Base-by-base conservation (phyloP, 2,888 invertebrate genomes). In the Aphidoletes aphidimyza region DNA sequence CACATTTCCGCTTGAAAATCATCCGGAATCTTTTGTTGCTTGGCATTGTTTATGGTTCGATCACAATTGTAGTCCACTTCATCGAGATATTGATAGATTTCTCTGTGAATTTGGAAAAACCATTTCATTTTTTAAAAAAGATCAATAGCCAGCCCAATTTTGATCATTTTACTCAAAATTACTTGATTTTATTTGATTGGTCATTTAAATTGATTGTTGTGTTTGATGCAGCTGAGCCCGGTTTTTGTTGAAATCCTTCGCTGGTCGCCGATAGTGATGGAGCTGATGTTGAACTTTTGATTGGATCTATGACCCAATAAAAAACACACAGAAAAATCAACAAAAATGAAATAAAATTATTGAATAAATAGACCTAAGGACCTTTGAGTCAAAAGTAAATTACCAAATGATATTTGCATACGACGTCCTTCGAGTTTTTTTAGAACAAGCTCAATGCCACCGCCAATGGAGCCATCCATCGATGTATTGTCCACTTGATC, bases 1-100 rank as follows among this genome's bases (percentile, higher is more conserved):
- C 22, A n/a, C 3, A 54, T 81, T 86, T 90, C 90, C 0, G 89
- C 88, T 1, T 89, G 88, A 86, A 88, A 89, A 34, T 88, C 88
- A 42, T 90, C 90, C 0, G 90, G 83, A 14, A 85, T 89, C 47
- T 89, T 88, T 3, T 89, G 89, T 22, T 89, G 88, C 0, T 89
- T 87, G 0, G 89, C 89, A 59, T 90, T 89, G 85, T 89, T 87
- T 36, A 90, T 85, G 0, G 90, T 89, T 85, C 89, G 89, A 84
- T 90, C 90, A 81, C 90, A 90, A 84, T 89, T 90, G 85, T 88
- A 89, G 84, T 90, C 90, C 19, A 90, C 89, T 85, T 90, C 89
- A 85, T 90, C 90, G 84, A 90, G 86, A 86, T 90, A 90, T 39
- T 87, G 88, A 39, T 90, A 86, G 45, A 90, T 90, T 85, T 90